Conservation (phyloP, 2,797 vertebrate species). For the Phylloscopus collybita region DNA sequence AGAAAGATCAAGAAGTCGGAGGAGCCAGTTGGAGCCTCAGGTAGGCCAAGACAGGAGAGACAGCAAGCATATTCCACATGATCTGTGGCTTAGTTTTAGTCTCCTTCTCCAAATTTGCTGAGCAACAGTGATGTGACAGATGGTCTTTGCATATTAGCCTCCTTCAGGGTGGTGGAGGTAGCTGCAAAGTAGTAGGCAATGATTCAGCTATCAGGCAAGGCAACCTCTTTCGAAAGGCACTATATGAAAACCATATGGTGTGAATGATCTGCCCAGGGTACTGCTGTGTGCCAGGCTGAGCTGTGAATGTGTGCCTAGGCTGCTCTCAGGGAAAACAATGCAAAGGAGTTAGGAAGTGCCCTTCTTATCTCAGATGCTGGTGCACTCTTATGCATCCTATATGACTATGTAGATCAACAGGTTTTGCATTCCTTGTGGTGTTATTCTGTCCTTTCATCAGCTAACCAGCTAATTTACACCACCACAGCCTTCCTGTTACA, state of each 20-base stretch:
- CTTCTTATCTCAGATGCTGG: background rate
- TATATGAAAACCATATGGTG: background rate
- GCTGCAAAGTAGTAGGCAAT: background rate
- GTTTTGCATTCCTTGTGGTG: slow-evolving; percentile 23
- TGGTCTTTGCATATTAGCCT: background rate
- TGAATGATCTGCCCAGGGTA: background rate
- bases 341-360: background rate
- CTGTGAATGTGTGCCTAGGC: background rate
- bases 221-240: background rate
- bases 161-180: background rate
- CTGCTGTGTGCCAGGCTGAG: background rate
- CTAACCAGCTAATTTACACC: slow-evolving; percentile 58
- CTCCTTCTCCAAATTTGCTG: background rate
- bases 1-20: background rate
- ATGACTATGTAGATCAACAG: background rate
- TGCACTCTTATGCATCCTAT: background rate
- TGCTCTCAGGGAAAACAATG: background rate
- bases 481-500: slow-evolving; percentile 38
- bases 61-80: background rate
- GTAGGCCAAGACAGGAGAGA: background rate
- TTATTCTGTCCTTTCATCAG: slow-evolving; percentile 44
- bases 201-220: background rate
- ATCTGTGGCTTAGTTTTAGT: background rate
- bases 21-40: background rate
- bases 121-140: background rate